Base-by-base conservation (phyloP, 2,797 vertebrate species). In the Cyclura pinguis region DNA sequence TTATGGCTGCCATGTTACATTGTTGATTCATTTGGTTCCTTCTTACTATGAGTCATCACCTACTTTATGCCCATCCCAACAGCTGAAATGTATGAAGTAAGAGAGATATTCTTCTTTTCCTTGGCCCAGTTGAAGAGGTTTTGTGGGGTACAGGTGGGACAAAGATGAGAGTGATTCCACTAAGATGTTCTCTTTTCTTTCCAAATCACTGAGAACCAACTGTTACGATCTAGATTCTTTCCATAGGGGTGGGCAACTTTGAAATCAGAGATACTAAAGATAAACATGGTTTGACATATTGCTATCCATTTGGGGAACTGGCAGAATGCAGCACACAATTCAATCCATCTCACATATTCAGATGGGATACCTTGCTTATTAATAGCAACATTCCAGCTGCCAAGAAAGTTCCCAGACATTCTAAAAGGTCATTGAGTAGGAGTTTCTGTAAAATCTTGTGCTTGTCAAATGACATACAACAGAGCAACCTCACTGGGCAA, bases 381-480 rank as follows among this genome's bases (percentile, higher is more conserved):
- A 88, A 92, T 73, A 91, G 77, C 91, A 93, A 38, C 22, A 6
- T 89, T 55, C 73, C 4, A 52, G 4, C 59, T 91, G 87, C 92
- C 86, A 94, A 89, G n/a, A 89, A 90, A 88, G 87, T 62, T 87
- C 92, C 76, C 0, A 18, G 91, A 83, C 87, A 92, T 86, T 84
- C 91, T 88, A 90, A 59, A 59, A 84, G 32, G 88, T 90, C 9
- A 0, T 74, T 69, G 67, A 88, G 80, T 77, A 93, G 88, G 77
- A 84, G 59, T 67, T 90, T 94, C 81, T 89, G 89, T 78, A 89
- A 80, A 94, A 92, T 83, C 84, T 78, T 94, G 38, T 7, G 92
- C 92, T 93, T 94, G 89, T 89, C 90, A 89, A 83, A 84, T 78
- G 93, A 80, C 90, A 91, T 74, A 87, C 80, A 92, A 84, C 10